Evolutionary conservation across 2,797 vertebrate species (phyloP), one percentile per base, ranked within the genome.

Genomic region (Chelmon rostratus): DNA sequence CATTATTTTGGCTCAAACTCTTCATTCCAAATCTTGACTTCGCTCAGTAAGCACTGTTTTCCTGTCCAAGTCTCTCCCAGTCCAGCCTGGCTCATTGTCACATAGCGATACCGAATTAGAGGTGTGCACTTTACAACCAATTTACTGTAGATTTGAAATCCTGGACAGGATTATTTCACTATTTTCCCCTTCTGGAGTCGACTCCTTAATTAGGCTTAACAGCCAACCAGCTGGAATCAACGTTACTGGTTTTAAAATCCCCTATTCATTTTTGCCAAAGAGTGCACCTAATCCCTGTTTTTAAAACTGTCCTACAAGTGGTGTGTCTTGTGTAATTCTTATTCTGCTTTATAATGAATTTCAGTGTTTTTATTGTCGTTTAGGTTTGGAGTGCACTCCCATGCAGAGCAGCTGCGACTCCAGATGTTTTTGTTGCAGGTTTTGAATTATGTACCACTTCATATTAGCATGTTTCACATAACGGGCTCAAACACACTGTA

Each of bases 381-480:
- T 37, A 66, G 61, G 11, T 81, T 76, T 61, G 25, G 33, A 70
- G 40, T 50, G 56, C 70, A 78, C 58, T 68, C 76, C 78, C 62
- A 75, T 74, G 67, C 65, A 42, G 58, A 72, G 76, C 78, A 73
- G 72, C 81, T 86, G 76, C 23, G 23, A 62, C 70, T 52, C 71
- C 86, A 87, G 84, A 90, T 91, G 78, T 87, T 91, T 89, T 86
- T 69, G 54, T 79, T 85, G 79, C 68, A 81, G 63, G 71, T 83
- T 89, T 84, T 89, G 63, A 86, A 86, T 88, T 75, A 78, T 84
- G 63, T 54, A 72, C 62, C 58, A 64, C 77, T 77, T 78, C 59
- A 68, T 84, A 78, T 84, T 74, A 71, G 69, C 80, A 63, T 69
- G 68, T 77, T 83, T 88, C 79, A 37, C 67, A 66, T 73, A 83